These are phyloP conservation scores for Sericinus montela DNA, from an alignment of 2,888 invertebrate genomes.

Conservation along the genomic window DNA sequence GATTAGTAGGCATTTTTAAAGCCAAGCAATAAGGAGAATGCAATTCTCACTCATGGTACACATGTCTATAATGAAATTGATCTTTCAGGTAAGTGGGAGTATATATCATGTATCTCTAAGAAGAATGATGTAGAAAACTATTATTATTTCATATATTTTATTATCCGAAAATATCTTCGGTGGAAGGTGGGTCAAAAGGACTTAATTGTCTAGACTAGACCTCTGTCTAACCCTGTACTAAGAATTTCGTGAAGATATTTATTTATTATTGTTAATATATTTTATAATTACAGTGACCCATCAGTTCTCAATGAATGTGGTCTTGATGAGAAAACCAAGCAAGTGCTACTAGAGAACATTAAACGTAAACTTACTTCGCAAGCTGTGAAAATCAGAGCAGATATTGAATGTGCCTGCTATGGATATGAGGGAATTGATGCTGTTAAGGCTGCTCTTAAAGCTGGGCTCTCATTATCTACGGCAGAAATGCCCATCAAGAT, in stretches of 20 bases:
- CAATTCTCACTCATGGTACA: too few species aligned
- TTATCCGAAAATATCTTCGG: too few species aligned
- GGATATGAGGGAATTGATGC: conserved; percentile 99
- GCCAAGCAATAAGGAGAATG: too few species aligned
- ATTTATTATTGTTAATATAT: background rate
- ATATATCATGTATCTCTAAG: too few species aligned
- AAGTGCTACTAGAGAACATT: conserved; percentile 95
- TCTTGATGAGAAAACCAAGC: conserved; percentile 94
- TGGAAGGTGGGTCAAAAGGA: too few species aligned
- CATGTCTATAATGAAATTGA: too few species aligned
- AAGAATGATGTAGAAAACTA: too few species aligned
- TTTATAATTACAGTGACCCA: conserved; percentile 86
- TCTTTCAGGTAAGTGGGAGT: too few species aligned
- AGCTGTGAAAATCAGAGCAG: conserved; percentile 68
- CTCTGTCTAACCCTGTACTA: too few species aligned
- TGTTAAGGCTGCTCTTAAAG: conserved; percentile 93
- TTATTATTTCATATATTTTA: too few species aligned
- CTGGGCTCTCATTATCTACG: conserved; percentile 94
- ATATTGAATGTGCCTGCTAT: conserved; percentile 69
- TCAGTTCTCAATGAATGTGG: conserved; percentile 97
- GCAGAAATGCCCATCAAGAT: conserved; percentile 98
- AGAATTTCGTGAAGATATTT: background rate
- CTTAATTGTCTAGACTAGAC: too few species aligned
- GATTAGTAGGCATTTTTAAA: too few species aligned
- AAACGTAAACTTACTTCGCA: conserved; percentile 97